A percentile compares a stretch with the other conserved stretches of the same genome.
Evolutionary conservation across 2,797 vertebrate species (phyloP).

Genomic region (Lagocephalus sceleratus): DNA sequence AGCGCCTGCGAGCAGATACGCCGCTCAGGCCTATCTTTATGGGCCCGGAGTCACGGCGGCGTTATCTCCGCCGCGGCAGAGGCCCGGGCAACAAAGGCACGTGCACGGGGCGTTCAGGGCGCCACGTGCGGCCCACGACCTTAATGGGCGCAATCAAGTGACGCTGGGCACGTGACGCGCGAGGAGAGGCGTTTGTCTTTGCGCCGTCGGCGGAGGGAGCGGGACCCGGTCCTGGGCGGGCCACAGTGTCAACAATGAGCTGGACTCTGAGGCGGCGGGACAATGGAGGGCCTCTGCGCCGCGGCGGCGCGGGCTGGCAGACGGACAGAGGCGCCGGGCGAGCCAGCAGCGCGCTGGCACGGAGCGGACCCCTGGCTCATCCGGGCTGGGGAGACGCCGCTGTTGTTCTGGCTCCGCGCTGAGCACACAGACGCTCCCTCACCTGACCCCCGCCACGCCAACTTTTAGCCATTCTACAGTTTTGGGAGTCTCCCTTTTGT

Average conservation of each 20-base stretch:
- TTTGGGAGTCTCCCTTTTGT: constrained; percentile 29
- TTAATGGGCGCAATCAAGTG: constrained; percentile 12
- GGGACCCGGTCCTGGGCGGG: constrained; percentile 18
- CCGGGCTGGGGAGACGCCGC: constrained; percentile 48
- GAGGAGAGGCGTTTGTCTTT: constrained; percentile 26
- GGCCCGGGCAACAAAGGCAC: constrained; percentile 43
- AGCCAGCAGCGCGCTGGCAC: constrained; percentile 61
- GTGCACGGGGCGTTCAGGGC: constrained; percentile 20
- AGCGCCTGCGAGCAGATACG: constrained; percentile 11
- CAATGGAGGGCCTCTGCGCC: constrained; percentile 60
- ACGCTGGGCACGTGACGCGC: constrained; percentile 25
- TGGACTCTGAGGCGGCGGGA: constrained; percentile 29
- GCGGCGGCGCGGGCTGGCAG: constrained; percentile 57
- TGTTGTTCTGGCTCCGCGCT: constrained; percentile 47
- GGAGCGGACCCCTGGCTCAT: constrained; percentile 46
- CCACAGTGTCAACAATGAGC: constrained; percentile 32
- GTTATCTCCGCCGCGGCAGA: constrained; percentile 51
- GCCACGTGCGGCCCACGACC: constrained; percentile 22
- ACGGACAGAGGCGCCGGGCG: constrained; percentile 22
- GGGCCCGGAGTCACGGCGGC: constrained; percentile 10
- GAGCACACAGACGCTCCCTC: constrained; percentile 41
- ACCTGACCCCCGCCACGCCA: constrained; percentile 15
- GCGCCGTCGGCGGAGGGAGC: constrained; percentile 31
- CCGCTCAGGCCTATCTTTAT: constrained; percentile 49
- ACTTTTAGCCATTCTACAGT: constrained; percentile 46